phyloP scores from a whole-genome alignment of 2,888 invertebrate genomes.

The Acronicta psi region DNA sequence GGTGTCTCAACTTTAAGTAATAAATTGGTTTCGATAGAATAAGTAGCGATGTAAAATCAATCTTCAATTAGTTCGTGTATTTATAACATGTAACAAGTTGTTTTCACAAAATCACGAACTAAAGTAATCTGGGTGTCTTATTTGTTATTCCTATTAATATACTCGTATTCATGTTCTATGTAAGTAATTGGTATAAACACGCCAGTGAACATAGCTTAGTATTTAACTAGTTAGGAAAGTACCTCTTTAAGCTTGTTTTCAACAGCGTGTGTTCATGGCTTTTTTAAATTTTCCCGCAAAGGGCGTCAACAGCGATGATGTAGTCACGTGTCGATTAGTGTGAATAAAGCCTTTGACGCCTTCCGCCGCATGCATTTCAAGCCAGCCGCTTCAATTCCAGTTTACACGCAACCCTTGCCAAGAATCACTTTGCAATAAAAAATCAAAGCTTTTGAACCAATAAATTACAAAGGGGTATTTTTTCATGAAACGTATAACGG shows the following conservation, averaged over 20 bases:
- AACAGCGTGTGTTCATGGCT: constrained; percentile 54
- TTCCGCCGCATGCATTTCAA: constrained; percentile 79
- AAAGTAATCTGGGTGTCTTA: background rate
- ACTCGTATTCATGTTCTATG: background rate
- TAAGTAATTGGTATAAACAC: too few species aligned
- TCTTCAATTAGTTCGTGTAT: constrained; percentile 64
- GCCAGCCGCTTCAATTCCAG: constrained; percentile 80
- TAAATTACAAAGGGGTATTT: constrained; percentile 33
- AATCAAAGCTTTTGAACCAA: constrained; percentile 40
- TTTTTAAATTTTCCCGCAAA: constrained; percentile 47
- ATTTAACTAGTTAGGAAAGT: constrained; percentile 26
- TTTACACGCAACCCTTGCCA: constrained; percentile 65
- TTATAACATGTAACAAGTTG: constrained; percentile 19
- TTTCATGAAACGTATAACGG: constrained; percentile 26
- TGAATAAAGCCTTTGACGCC: constrained; percentile 85
- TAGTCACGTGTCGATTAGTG: constrained; percentile 79
- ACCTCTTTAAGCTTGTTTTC: constrained; percentile 52
- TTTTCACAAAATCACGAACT: background rate
- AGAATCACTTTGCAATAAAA: constrained; percentile 48
- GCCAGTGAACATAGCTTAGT: constrained; percentile 4
- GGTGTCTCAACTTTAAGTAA: constrained; percentile 84
- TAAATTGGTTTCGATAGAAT: constrained; percentile 83
- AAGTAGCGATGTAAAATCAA: constrained; percentile 68
- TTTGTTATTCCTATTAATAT: constrained; percentile 2
- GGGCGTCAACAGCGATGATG: constrained; percentile 62